Conservation (phyloP, 2,113 vertebrate genomes). For the Calonectris borealis region DNA sequence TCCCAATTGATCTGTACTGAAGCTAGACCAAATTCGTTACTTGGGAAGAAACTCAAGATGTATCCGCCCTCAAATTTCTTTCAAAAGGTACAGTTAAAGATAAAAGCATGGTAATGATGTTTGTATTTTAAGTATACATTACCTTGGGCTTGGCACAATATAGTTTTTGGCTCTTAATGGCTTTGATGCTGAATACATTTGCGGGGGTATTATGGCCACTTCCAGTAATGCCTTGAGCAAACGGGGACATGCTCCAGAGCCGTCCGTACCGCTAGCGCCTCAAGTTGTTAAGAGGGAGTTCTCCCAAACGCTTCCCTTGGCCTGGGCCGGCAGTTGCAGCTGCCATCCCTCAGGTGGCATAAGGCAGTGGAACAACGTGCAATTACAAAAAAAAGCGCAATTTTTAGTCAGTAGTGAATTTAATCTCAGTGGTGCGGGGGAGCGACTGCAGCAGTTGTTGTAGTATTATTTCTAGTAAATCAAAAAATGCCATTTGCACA, state of each 20-base stretch:
- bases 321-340: neutral
- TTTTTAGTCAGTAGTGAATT: neutral
- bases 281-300: neutral
- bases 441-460: neutral
- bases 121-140: neutral
- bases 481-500: neutral
- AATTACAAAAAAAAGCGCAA: neutral
- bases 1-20: neutral
- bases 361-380: neutral
- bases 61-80: neutral
- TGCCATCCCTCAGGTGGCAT: neutral
- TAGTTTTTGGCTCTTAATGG: neutral
- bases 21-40: neutral
- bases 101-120: neutral
- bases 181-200: neutral
- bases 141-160: neutral
- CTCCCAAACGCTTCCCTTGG: neutral
- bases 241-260: fast-evolving
- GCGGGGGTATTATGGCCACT: neutral
- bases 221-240: neutral
- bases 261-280: fast-evolving
- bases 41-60: neutral
- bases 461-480: slow-evolving; percentile 7
- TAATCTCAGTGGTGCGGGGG: neutral
- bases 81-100: neutral